Percentiles rank a stretch among this genome's conserved stretches.
Conservation (phyloP, 2,888 invertebrate species). For the Eledone cirrhosa region DNA sequence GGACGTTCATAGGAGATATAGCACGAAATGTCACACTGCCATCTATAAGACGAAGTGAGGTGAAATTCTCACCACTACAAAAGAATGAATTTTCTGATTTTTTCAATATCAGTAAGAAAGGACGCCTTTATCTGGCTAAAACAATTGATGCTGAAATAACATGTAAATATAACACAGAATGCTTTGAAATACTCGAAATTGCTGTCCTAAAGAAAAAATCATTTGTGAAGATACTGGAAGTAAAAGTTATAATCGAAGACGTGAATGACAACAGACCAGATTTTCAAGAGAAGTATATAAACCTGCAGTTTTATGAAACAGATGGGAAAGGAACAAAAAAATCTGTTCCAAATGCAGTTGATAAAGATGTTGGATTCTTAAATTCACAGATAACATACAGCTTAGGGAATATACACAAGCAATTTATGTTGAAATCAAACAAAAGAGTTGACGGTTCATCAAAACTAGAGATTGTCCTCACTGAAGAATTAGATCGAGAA, state of each 20-base stretch:
- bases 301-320: slow-evolving; percentile 46
- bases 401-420: slow-evolving; percentile 39
- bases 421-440: slow-evolving; percentile 41
- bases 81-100: too few relatives aligned
- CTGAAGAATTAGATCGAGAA: slow-evolving; percentile 52
- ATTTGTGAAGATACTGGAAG: slow-evolving; percentile 41
- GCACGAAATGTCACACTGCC: too few relatives aligned
- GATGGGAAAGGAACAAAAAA: slow-evolving; percentile 38
- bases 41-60: too few relatives aligned
- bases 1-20: too few relatives aligned
- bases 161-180: background rate
- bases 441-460: slow-evolving; percentile 40
- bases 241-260: slow-evolving; percentile 46
- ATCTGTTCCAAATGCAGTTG: slow-evolving; percentile 43
- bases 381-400: slow-evolving; percentile 45
- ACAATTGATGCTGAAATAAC: background rate
- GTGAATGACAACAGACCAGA: slow-evolving; percentile 53
- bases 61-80: too few relatives aligned
- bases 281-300: slow-evolving; percentile 39
- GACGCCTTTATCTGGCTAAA: too few relatives aligned
- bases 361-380: slow-evolving; percentile 45
- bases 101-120: too few relatives aligned
- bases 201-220: slow-evolving; percentile 33
- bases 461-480: slow-evolving; percentile 51
- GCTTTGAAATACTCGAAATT: background rate